Conservation (phyloP, 2,888 invertebrate species). For the Scaptomyza flava region DNA sequence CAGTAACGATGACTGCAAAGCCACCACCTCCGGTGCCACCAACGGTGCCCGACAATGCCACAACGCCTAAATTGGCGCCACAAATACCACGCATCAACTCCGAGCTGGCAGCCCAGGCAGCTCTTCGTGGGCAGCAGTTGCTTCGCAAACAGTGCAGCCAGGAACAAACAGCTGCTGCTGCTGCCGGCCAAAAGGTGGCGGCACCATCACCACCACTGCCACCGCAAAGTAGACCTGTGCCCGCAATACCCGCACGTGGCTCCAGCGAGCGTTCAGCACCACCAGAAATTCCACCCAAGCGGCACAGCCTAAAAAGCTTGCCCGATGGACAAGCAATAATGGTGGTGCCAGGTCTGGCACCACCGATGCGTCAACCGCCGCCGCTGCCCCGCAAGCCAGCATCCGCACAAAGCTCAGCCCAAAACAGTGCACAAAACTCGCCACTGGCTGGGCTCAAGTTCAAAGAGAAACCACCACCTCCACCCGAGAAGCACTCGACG, state of each 20-base stretch:
- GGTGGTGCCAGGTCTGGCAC: slow-evolving; percentile 70
- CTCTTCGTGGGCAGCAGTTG: slow-evolving; percentile 83
- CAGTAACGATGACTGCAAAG: slow-evolving; percentile 69
- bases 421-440: slow-evolving; percentile 83
- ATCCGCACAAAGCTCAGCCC: slow-evolving; percentile 79
- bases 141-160: slow-evolving; percentile 80
- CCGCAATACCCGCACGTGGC: slow-evolving; percentile 83
- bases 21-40: slow-evolving; percentile 70
- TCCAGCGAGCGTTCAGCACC: slow-evolving; percentile 81
- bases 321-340: slow-evolving; percentile 75
- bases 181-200: slow-evolving; percentile 46
- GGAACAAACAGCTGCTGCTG: slow-evolving; percentile 55
- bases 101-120: slow-evolving; percentile 84
- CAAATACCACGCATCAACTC: slow-evolving; percentile 84
- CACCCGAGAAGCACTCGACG: slow-evolving; percentile 78
- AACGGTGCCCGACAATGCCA: slow-evolving; percentile 53
- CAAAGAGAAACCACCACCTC: slow-evolving; percentile 80
- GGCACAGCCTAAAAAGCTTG: slow-evolving; percentile 82
- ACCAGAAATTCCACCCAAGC: slow-evolving; percentile 84
- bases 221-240: slow-evolving; percentile 79
- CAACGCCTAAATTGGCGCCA: slow-evolving; percentile 79
- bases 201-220: slow-evolving; percentile 73
- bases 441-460: slow-evolving; percentile 80
- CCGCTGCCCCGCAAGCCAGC: slow-evolving; percentile 83
- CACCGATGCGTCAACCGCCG: slow-evolving; percentile 82